Conservation (phyloP, 2,888 invertebrate species). For the Lepidocyrtoides sp. region DNA sequence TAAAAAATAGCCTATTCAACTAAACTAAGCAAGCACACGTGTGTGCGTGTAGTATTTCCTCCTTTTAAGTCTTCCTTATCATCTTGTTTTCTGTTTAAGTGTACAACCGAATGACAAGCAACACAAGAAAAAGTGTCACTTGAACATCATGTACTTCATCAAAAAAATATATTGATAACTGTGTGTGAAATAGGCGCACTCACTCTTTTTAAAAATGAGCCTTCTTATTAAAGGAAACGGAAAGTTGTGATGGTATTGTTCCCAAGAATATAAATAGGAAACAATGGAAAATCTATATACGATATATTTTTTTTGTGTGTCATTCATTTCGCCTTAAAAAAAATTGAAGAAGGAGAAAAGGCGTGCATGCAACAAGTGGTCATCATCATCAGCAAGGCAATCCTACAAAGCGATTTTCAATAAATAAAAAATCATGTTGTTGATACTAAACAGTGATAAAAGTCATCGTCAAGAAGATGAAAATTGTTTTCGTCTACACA, state of each 20-base stretch:
- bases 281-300: constrained; percentile 54
- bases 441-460: constrained; percentile 63
- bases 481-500: constrained; percentile 46
- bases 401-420: not conserved
- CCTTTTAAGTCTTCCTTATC: not conserved
- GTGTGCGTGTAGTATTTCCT: not conserved
- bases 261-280: not conserved
- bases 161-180: constrained; percentile 1
- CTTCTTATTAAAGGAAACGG: not conserved
- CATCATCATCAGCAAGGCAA: not conserved
- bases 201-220: not conserved
- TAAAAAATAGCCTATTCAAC: not conserved
- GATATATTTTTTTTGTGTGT: too few relatives aligned
- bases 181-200: not conserved
- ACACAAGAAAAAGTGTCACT: constrained; percentile 49
- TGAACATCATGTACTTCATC: constrained; percentile 14
- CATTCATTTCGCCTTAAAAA: not conserved
- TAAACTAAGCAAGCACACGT: too few relatives aligned
- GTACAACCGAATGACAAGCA: constrained; percentile 23
- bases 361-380: constrained; percentile 40
- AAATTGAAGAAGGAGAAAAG: constrained; percentile 25
- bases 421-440: constrained; percentile 28
- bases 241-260: not conserved
- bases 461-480: constrained; percentile 15
- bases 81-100: not conserved